Base-by-base conservation (phyloP, 2,797 vertebrate species). In the Hippoglossus hippoglossus region DNA sequence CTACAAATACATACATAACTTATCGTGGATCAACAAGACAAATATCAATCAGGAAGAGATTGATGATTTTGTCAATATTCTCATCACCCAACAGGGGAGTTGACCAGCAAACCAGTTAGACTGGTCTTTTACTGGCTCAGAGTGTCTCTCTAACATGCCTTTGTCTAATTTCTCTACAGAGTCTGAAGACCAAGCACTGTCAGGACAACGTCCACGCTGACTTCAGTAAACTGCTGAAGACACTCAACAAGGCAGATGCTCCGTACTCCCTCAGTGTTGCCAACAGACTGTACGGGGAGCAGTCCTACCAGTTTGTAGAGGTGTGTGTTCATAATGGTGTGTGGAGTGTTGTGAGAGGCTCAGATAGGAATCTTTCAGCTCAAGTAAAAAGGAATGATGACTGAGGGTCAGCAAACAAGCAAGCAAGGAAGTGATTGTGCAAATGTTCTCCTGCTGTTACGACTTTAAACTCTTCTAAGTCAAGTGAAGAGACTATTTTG, bases 241-340 rank as follows among this genome's bases (percentile, higher is more conserved):
- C 93, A 63, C 84, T 98, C 19, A 96, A 96, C 54, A 91, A 94
- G 71, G 64, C 92, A 0, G 84, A 56, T 0, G 85, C 88, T n/a
- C 91, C 93, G 0, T 96, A 96, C 5, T 49, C 93, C 21, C 94
- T 98, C 79, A 96, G 91, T 66, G 82, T 91, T 0, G 97, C 96
- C 19, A 99, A 95, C 83, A 89, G 94, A 2, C 94, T 99, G 28
- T 98, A 96, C 21, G 96, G 96, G 77, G 96, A 98, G 58, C 78
- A 93, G 73, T 92, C 94, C 0, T 97, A 92, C 77, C 46, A 95
- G 47, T 97, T 98, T 82, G 73, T 95, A 25, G 39, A 93, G 58
- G 97, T 99, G 31, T 65, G 86, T 74, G 13, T 36, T 53, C 11
- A 19, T 7, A 2, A 15, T 8, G 6, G 18, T 67, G 55, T 54